Evolutionary conservation across 2,888 invertebrate genomes (phyloP), one percentile per base, ranked within the genome.

Genomic region (Mechanitis mazaeus): DNA sequence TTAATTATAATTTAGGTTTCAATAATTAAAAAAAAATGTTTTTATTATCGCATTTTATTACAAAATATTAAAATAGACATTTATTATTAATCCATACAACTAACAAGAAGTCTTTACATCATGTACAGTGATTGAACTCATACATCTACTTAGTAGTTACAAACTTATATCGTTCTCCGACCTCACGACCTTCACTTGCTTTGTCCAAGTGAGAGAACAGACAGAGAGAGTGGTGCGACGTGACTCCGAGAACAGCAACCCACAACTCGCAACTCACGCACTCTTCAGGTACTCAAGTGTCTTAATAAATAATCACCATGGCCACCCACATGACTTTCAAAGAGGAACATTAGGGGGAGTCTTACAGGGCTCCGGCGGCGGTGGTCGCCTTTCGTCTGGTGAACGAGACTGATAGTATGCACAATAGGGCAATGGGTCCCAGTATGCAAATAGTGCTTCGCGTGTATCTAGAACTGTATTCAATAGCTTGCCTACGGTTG

Each of bases 351-450:
- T 87, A 2, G 90, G 89, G 45, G 90, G 90, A 60, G 89, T 92
- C 86, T 83, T 92, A 87, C 84, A 92, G 72, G 85, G 92, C 84
- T 87, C 92, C 74, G 83, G 89, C 63, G 84, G 89, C 68, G 83
- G 91, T 75, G 80, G 83, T 78, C 82, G 85, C 74, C 81, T 80
- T 67, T 84, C 85, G 38, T 81, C 84, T 50, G 95, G 95, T 71
- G 94, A 80, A 75, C 95, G 94, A 72, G 96, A 93, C 77, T 95
- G 95, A 83, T 96, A 96, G 78, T 95, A 96, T 2, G 95, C 95
- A 76, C 95, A 95, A 77, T 96, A 96, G 0, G 96, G 96, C 72
- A 96, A 78, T 4, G 96, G 96, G 77, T 96, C 96, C 96, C 96
- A 96, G 75, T 94, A 94, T 4, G 94, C 92, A 75, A 96, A 96